Percentiles rank a stretch among this genome's conserved stretches.
Conservation (phyloP, 2,888 invertebrate species). For the Tanaodytes sp. region DNA sequence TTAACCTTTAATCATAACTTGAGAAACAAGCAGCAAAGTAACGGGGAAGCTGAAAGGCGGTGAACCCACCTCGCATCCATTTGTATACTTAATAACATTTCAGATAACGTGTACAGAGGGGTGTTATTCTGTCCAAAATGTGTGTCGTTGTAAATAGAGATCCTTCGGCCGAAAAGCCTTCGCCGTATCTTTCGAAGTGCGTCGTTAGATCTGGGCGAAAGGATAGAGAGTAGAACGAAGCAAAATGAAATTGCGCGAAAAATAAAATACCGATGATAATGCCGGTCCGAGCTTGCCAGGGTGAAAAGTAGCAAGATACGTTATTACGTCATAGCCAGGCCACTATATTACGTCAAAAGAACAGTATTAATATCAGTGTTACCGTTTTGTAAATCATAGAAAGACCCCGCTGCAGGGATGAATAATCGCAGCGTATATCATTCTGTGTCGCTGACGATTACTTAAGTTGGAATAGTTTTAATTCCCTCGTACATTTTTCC, state of each 20-base stretch:
- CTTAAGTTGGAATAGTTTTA: constrained; percentile 47
- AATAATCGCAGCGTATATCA: constrained; percentile 49
- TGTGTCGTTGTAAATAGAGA: too few species aligned
- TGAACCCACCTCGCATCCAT: constrained; percentile 57
- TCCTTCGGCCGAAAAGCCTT: too few species aligned
- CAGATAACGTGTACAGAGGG: constrained; percentile 60
- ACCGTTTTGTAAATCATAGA: constrained; percentile 48
- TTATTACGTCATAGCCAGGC: constrained; percentile 34
- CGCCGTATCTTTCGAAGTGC: too few species aligned
- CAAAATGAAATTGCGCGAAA: constrained; percentile 25
- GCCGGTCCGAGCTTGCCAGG: constrained; percentile 26
- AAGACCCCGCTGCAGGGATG: constrained; percentile 37
- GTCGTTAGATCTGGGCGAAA: constrained; percentile 15
- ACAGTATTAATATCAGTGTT: constrained; percentile 47
- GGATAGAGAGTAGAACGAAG: too few species aligned
- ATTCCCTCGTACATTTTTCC: too few species aligned
- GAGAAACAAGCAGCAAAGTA: constrained; percentile 64
- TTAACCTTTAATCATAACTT: constrained; percentile 70
- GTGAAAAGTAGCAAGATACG: constrained; percentile 41
- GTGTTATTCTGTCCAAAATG: too few species aligned
- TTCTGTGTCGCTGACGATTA: constrained; percentile 42
- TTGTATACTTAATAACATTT: constrained; percentile 66
- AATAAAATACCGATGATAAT: constrained; percentile 47
- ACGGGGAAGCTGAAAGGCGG: constrained; percentile 37
- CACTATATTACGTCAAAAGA: constrained; percentile 47